Evolutionary conservation across 1,140 invertebrate genomes (phyloP).

Genomic region (Tribolium castaneum): DNA sequence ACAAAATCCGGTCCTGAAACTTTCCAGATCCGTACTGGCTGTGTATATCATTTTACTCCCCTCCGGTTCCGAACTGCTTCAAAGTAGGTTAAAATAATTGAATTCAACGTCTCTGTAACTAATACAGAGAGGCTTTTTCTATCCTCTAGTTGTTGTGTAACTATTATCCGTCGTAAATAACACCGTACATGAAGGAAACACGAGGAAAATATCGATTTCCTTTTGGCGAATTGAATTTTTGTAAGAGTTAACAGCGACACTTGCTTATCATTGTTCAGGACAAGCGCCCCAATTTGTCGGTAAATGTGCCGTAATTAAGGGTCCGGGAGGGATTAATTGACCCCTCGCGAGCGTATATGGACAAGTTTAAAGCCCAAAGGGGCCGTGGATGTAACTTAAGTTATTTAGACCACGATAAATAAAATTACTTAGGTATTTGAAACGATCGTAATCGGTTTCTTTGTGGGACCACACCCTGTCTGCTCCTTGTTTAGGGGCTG

Average conservation of each 20-base stretch:
- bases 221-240: slow-evolving; percentile 1
- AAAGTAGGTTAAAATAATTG: slow-evolving; percentile 12
- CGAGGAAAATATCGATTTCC: slow-evolving; percentile 29
- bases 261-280: slow-evolving; percentile 25
- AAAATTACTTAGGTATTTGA: neutral
- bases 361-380: slow-evolving; percentile 23
- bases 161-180: slow-evolving; percentile 18
- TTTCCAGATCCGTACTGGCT: neutral
- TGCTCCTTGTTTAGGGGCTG: slow-evolving; percentile 14
- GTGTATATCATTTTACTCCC: neutral
- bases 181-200: neutral
- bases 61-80: neutral
- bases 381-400: neutral
- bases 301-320: slow-evolving; percentile 22
- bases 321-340: slow-evolving; percentile 21
- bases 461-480: slow-evolving; percentile 18
- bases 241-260: slow-evolving; percentile 3
- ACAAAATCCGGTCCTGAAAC: neutral
- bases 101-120: slow-evolving; percentile 23
- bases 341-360: slow-evolving; percentile 14
- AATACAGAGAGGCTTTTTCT: slow-evolving; percentile 25
- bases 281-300: slow-evolving; percentile 24
- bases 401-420: neutral
- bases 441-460: neutral
- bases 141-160: neutral